A percentile compares a stretch with the other conserved stretches of the same genome.
phyloP scores from a whole-genome alignment of 1,140 invertebrate genomes.

The Himalopsyche phryganea region DNA sequence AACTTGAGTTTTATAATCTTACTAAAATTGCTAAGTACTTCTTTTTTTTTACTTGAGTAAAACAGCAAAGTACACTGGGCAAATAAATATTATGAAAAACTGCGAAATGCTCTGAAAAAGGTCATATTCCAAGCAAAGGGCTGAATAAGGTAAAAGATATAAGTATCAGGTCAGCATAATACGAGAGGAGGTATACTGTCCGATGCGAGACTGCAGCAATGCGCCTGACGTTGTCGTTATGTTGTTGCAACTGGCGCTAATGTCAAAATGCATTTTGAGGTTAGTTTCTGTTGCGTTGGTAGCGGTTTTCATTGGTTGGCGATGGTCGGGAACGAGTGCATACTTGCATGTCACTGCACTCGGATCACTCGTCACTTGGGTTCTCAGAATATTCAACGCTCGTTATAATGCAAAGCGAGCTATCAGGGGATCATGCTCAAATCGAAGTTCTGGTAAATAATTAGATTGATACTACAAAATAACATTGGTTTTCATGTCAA shows the following conservation, averaged over 20 bases:
- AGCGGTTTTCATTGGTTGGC: not conserved
- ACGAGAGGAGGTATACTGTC: constrained; percentile 11
- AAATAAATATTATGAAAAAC: constrained; percentile 1
- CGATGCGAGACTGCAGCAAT: constrained; percentile 6
- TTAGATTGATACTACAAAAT: too few relatives aligned
- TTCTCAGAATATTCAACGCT: too few relatives aligned
- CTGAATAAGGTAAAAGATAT: constrained; percentile 35
- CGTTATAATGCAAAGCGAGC: not conserved
- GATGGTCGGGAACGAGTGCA: not conserved
- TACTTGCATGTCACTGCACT: not conserved
- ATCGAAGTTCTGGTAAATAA: too few relatives aligned
- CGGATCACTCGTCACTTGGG: not conserved
- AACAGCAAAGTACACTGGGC: constrained; percentile 13
- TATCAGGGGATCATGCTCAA: constrained; percentile 12
- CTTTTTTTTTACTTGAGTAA: too few relatives aligned
- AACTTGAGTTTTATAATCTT: not conserved
- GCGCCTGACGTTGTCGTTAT: constrained; percentile 4
- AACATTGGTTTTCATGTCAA: too few relatives aligned
- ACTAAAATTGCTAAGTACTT: too few relatives aligned
- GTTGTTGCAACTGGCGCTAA: constrained; percentile 1
- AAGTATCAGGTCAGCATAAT: constrained; percentile 24
- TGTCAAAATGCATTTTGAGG: constrained; percentile 20
- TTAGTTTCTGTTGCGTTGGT: constrained; percentile 10
- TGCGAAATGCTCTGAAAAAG: constrained; percentile 15
- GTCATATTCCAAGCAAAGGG: constrained; percentile 29